Evolutionary conservation across 2,113 vertebrate species (phyloP), one percentile per base, ranked within the genome.

Genomic region (Myotis brandtii): DNA sequence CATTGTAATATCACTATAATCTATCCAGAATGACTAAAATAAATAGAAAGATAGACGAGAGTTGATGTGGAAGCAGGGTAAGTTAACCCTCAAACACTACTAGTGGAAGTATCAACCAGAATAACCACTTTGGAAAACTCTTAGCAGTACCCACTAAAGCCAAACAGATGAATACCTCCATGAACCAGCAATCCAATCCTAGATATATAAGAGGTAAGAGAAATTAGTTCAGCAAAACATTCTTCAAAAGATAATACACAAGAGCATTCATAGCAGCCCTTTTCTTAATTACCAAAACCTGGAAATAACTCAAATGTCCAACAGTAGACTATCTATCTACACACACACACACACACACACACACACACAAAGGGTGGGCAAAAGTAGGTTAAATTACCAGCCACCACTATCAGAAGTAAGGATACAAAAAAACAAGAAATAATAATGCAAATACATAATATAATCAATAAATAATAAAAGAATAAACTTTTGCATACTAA

Each of bases 241-340:
- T 79, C 40, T 77, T 72, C 30, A 56, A 83, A 91, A 77, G 69
- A 64, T 37, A 75, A 75, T 27, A 93, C 4, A 76, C 10, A 82
- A 82, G 82, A 92, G 27, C 72, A 6, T 86, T 92, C 64, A 86
- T 1, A 87, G 77, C 34, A 77, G 52, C 46, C 50, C n/a, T 77
- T 85, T 88, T 66, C 64, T 92, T 70, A 54, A 94, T 73, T 83
- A 67, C 13, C 14, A 64, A 91, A 92, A 94, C 56, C n/a, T 77
- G 37, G 72, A 67, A 96, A 93, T 64, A 64, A 70, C 2, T 17
- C 25, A 80, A 48, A 79, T 83, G 27, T 81, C 67, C n/a, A 70
- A n/a, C 2, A 73, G 50, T 9, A 92, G 9, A 94, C 72, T 52
- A 17, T 20, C 67, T 40, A 54, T 10, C 43, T n/a, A 76, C 25